These are phyloP conservation scores for Crotalus tigris DNA, from an alignment of 2,113 vertebrate genomes.

Conservation along the genomic window DNA sequence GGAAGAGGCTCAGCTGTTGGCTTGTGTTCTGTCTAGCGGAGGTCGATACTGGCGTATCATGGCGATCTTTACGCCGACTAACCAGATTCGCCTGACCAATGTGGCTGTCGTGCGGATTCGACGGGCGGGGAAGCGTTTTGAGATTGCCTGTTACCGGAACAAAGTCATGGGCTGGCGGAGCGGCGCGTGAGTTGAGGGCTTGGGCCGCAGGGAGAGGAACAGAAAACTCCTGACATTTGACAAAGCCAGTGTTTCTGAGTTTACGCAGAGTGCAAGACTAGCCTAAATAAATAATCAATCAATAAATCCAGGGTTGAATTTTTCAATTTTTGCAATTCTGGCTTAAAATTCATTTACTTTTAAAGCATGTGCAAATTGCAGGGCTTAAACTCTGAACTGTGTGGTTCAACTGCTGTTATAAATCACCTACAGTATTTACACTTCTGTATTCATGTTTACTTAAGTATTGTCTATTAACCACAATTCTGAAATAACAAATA, in stretches of 20 bases:
- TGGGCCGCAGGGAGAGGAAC: neutral
- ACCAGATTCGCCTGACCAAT: slow-evolving; percentile 92
- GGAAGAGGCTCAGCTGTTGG: neutral
- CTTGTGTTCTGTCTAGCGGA: neutral
- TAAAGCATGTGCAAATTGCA: neutral
- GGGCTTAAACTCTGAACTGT: neutral
- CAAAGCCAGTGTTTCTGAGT: neutral
- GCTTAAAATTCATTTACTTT: neutral
- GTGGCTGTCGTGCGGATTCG: slow-evolving; percentile 92
- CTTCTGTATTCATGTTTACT: neutral
- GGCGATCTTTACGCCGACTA: slow-evolving; percentile 96
- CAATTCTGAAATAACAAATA: neutral
- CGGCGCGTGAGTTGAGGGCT: slow-evolving; percentile 86
- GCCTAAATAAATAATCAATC: neutral
- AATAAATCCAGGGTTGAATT: neutral
- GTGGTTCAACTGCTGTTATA: neutral
- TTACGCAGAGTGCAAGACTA: neutral
- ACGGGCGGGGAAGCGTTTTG: slow-evolving; percentile 88
- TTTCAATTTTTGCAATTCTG: neutral
- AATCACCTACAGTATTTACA: neutral
- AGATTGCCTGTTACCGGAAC: slow-evolving; percentile 96
- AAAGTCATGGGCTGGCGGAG: slow-evolving; percentile 93
- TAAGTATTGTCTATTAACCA: neutral
- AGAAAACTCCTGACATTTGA: neutral
- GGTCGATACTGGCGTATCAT: slow-evolving; percentile 53